These are phyloP conservation scores for Terrapene triunguis DNA, from an alignment of 2,113 vertebrate genomes.

Conservation along the genomic window DNA sequence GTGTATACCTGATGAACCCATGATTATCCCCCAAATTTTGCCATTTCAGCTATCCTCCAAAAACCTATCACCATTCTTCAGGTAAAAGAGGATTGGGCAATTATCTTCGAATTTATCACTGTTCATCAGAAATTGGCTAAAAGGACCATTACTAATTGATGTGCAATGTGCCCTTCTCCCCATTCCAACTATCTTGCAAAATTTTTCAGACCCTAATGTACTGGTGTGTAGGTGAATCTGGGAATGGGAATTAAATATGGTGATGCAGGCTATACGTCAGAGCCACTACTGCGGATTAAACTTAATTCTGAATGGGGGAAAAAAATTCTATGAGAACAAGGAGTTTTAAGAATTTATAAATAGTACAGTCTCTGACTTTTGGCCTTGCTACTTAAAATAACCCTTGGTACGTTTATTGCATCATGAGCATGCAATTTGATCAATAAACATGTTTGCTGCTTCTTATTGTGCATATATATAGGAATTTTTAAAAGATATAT, in stretches of 20 bases:
- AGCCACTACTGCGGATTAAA: not conserved
- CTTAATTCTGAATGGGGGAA: not conserved
- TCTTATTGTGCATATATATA: not conserved
- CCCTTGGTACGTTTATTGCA: conserved; percentile 14
- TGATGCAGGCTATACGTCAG: not conserved
- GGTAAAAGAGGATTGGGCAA: conserved; percentile 20
- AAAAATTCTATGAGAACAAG: not conserved
- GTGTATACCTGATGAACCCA: conserved; percentile 36
- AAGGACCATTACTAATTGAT: conserved; percentile 17
- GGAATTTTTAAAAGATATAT: conserved; percentile 47
- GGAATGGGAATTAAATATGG: not conserved
- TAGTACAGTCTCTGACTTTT: conserved; percentile 64
- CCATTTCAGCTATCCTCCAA: conserved; percentile 42
- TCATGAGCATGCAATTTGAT: not conserved
- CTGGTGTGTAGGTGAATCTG: not conserved
- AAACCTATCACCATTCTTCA: not conserved
- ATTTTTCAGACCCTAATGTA: not conserved
- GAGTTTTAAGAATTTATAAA: conserved; percentile 19
- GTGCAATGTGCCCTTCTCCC: not conserved
- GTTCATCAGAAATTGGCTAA: not conserved
- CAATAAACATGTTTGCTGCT: conserved; percentile 18
- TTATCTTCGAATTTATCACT: not conserved
- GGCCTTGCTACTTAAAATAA: conserved; percentile 72
- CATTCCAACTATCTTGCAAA: not conserved
- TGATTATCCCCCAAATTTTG: conserved; percentile 34